Percentiles rank a stretch among this genome's conserved stretches.
Evolutionary conservation across 2,797 vertebrate genomes (phyloP).

Genomic region (Apogon talboti): DNA sequence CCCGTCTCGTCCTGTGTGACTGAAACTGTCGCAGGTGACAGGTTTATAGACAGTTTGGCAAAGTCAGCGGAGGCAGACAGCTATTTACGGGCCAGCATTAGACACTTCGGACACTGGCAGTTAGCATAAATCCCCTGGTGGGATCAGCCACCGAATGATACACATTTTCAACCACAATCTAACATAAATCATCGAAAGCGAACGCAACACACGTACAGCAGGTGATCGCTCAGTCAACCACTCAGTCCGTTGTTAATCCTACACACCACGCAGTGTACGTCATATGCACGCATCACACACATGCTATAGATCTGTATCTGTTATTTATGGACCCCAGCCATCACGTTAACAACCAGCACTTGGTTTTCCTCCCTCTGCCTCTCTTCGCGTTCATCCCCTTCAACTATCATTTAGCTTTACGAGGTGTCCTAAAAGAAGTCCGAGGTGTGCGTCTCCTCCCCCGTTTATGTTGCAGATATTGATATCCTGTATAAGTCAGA

Average conservation of each 20-base stretch:
- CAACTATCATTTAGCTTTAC: slow-evolving; percentile 96
- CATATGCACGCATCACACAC: slow-evolving; percentile 40
- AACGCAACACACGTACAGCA: slow-evolving; percentile 20
- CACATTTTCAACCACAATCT: slow-evolving; percentile 32
- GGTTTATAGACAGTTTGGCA: slow-evolving; percentile 90
- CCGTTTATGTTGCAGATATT: slow-evolving; percentile 89
- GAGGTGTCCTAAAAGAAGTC: slow-evolving; percentile 92
- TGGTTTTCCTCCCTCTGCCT: slow-evolving; percentile 74
- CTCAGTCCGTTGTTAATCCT: slow-evolving; percentile 54
- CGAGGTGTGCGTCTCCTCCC: slow-evolving; percentile 80
- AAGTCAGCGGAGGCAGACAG: slow-evolving; percentile 85
- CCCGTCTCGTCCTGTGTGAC: slow-evolving; percentile 81
- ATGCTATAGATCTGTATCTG: slow-evolving; percentile 58
- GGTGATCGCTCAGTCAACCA: slow-evolving; percentile 70
- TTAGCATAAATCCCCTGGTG: slow-evolving; percentile 91
- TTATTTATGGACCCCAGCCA: slow-evolving; percentile 91
- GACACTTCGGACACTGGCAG: slow-evolving; percentile 87
- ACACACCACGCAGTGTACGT: slow-evolving; percentile 33
- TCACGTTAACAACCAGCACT: slow-evolving; percentile 88
- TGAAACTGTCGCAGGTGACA: slow-evolving; percentile 84
- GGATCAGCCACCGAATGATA: slow-evolving; percentile 70
- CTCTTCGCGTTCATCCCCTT: slow-evolving; percentile 74
- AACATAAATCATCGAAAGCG: slow-evolving; percentile 47
- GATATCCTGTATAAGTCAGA: slow-evolving; percentile 91
- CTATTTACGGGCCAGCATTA: slow-evolving; percentile 90